Conservation (phyloP, 2,113 vertebrate species). For the Carassius auratus region DNA sequence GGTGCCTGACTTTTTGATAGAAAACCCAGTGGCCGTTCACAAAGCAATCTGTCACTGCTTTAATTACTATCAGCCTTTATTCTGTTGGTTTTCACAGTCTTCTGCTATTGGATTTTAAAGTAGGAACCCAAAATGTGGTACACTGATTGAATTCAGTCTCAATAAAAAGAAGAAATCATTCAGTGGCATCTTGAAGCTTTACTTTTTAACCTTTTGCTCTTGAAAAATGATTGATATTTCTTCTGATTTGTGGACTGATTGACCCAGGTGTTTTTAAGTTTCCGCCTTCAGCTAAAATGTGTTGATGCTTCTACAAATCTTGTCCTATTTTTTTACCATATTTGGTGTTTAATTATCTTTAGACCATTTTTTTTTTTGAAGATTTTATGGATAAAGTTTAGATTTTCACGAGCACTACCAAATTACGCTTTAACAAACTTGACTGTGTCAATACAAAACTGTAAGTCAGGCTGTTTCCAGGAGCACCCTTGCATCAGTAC, state of each 20-base stretch:
- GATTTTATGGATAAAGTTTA: not conserved
- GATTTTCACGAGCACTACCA: not conserved
- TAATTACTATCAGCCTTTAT: not conserved
- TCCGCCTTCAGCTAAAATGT: not conserved
- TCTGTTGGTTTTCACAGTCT: not conserved
- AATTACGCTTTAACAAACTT: not conserved
- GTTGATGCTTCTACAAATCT: not conserved
- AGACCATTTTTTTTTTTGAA: not conserved
- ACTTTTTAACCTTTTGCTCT: not conserved
- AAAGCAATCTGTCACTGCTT: slow-evolving; percentile 24
- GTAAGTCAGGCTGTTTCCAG: not conserved
- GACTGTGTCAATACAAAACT: not conserved
- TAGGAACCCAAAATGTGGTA: not conserved
- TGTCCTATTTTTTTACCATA: not conserved
- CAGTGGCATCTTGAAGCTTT: not conserved
- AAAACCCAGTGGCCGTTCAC: not conserved
- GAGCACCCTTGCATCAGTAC: not conserved
- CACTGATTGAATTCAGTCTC: not conserved
- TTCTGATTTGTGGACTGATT: not conserved
- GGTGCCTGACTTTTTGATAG: slow-evolving; percentile 64
- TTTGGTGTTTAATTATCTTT: not conserved
- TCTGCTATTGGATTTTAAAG: not conserved
- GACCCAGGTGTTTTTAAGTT: not conserved
- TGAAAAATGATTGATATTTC: not conserved
- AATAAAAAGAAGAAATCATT: not conserved